Conservation (phyloP, 2,113 vertebrate genomes). For the Aviceda subcristata region DNA sequence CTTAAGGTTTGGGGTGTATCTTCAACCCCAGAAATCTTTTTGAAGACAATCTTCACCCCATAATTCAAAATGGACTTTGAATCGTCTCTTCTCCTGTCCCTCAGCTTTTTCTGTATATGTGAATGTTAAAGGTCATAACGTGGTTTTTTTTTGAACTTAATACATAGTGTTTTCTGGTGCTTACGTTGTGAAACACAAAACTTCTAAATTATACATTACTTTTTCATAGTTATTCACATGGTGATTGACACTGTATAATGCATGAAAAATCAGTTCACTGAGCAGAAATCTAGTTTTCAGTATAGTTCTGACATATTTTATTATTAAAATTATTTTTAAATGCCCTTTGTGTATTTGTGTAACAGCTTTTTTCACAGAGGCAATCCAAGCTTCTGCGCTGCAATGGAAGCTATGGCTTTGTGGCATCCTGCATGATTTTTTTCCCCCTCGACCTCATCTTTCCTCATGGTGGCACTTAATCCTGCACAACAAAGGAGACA, state of each 20-base stretch:
- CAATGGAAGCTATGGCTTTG: slow-evolving; percentile 3
- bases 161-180: slow-evolving; percentile 2
- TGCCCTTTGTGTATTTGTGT: slow-evolving; percentile 54
- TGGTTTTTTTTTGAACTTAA: slow-evolving; percentile 57
- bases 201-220: slow-evolving; percentile 64
- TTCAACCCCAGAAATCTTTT: neutral
- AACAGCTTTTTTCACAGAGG: slow-evolving; percentile 40
- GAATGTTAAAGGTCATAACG: neutral
- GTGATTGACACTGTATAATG: slow-evolving; percentile 67
- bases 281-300: slow-evolving; percentile 60
- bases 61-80: neutral
- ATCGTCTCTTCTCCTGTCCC: neutral
- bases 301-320: slow-evolving; percentile 61
- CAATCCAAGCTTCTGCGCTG: slow-evolving; percentile 7
- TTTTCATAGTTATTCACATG: slow-evolving; percentile 68
- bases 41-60: neutral
- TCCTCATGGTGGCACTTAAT: neutral
- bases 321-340: slow-evolving; percentile 67
- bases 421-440: slow-evolving; percentile 31
- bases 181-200: slow-evolving; percentile 48
- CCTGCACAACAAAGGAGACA: neutral
- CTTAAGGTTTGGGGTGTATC: neutral
- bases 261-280: slow-evolving; percentile 63
- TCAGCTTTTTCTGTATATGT: neutral
- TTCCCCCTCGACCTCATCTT: slow-evolving; percentile 37